Evolutionary conservation across 2,888 invertebrate genomes (phyloP).

Genomic region (Amphimallon solstitiale): DNA sequence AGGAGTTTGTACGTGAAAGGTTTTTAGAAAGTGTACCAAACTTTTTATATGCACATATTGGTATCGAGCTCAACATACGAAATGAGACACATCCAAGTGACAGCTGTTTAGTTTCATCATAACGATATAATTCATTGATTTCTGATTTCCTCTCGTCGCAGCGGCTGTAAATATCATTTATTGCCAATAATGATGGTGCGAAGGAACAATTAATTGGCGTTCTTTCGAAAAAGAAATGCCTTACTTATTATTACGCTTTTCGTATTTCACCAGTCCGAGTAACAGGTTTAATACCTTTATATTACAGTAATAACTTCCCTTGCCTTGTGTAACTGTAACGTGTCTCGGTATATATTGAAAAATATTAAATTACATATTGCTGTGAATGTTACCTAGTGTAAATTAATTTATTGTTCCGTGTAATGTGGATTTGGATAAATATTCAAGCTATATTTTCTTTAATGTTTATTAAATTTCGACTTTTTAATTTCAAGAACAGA

Average conservation of each 20-base stretch:
- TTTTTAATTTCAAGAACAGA: too few relatives aligned
- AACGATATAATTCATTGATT: constrained; percentile 7
- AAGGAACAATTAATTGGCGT: constrained; percentile 13
- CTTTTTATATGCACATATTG: neutral
- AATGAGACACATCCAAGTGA: constrained; percentile 17
- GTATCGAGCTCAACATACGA: neutral
- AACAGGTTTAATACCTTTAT: constrained; percentile 14
- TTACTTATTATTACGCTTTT: neutral
- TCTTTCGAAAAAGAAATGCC: constrained; percentile 6
- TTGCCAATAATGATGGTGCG: constrained; percentile 21
- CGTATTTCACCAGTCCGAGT: neutral
- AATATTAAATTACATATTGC: constrained; percentile 34
- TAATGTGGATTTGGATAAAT: too few relatives aligned
- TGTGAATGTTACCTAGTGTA: too few relatives aligned
- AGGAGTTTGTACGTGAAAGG: constrained; percentile 33
- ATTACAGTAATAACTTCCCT: neutral
- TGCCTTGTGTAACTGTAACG: neutral
- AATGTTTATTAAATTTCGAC: too few relatives aligned
- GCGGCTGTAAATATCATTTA: constrained; percentile 21
- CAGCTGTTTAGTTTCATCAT: constrained; percentile 29
- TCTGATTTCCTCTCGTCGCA: constrained; percentile 6
- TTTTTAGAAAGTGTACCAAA: constrained; percentile 32
- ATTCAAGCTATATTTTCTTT: too few relatives aligned
- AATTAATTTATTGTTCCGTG: too few relatives aligned
- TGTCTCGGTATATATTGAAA: neutral